These are phyloP conservation scores for Heteromurus nitidus DNA, from an alignment of 2,888 invertebrate species.

Conservation along the genomic window DNA sequence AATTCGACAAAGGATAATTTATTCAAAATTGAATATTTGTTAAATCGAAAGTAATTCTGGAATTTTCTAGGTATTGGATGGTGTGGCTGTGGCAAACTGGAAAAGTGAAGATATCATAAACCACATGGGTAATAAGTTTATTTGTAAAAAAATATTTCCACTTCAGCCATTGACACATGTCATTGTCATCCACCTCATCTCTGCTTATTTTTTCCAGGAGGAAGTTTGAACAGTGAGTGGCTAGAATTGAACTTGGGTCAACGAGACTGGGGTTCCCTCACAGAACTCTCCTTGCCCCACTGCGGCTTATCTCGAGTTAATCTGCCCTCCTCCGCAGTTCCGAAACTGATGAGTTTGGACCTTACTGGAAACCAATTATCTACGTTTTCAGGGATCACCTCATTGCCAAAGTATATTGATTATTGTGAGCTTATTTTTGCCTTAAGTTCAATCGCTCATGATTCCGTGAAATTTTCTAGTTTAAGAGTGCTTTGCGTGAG, in stretches of 20 bases:
- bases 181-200: too few relatives aligned
- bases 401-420: conserved; percentile 61
- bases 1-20: background rate
- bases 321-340: conserved; percentile 62
- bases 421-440: background rate
- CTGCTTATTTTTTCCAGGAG: conserved; percentile 50
- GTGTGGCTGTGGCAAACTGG: conserved; percentile 63
- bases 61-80: conserved; percentile 62
- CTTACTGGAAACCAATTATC: conserved; percentile 68
- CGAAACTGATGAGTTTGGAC: conserved; percentile 69
- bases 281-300: conserved; percentile 68
- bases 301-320: conserved; percentile 68
- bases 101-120: conserved; percentile 63
- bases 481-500: conserved; percentile 63
- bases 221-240: conserved; percentile 66
- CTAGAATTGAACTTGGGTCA: conserved; percentile 70
- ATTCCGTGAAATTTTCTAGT: conserved; percentile 17
- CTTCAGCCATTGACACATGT: background rate
- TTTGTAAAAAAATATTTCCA: background rate
- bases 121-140: conserved; percentile 54
- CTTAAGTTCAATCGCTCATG: background rate
- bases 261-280: conserved; percentile 66
- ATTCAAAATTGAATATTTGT: background rate
- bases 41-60: background rate
- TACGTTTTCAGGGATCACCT: conserved; percentile 66